Base-by-base conservation (phyloP, 2,888 invertebrate species). In the Malacosoma neustria region DNA sequence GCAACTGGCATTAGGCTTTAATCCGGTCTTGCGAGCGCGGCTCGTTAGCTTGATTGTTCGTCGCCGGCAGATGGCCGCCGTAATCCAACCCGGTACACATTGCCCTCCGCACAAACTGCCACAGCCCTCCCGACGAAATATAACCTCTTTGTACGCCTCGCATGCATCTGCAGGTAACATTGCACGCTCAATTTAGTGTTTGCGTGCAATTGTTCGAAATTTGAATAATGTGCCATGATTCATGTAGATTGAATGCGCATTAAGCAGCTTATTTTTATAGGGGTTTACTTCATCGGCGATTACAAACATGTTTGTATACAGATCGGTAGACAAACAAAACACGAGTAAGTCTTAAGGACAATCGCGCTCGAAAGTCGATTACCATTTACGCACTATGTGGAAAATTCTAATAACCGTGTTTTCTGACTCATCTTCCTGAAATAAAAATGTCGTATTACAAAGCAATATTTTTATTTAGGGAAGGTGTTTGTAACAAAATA, bases 81-180 rank as follows among this genome's bases (percentile, higher is more conserved):
- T 84, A 82, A 84, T 82, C 80, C 80, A 75, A 80, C 61, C 67
- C 72, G 63, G 48, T 45, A 30, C 42, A 32, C 35, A 22, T 40
- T 40, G 40, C 46, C 50, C 55, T 56, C 53, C 47, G 56, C 56
- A 52, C 49, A 53, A 49, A 51, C 46, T 49, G 46, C 50, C 55
- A 54, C 53, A 46, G 56, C 56, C 47, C 62, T 61, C 61, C 58
- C 57, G 53, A 61, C 59, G 63, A 68, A 70, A 74, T 72, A 72
- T 72, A 70, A 62, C 75, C 77, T 81, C 81, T 82, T 84, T 82
- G 79, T 82, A 72, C 76, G 73, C 72, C 80, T 74, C 82, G 81
- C 84, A 84, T 82, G 81, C 84, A 84, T 82, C 80, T 84, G 84
- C 81, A 82, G 84, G 82, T 84, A 81, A 81, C 9, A 80, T 81